Conservation (phyloP, 2,888 invertebrate species). For the Amiota communis region DNA sequence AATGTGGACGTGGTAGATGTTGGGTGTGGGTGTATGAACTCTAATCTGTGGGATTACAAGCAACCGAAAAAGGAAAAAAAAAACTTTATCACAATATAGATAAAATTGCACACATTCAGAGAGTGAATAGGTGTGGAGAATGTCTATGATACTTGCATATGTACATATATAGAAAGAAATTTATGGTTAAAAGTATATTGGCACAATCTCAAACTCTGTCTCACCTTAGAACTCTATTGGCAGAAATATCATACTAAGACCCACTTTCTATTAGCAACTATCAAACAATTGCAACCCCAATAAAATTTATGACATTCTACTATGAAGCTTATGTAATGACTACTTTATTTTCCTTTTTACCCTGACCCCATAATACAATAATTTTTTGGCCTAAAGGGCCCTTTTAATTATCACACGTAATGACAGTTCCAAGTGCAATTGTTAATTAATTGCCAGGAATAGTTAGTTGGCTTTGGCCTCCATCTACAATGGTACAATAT, state of each 20-base stretch:
- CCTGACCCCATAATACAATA: constrained; percentile 20
- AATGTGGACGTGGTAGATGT: neutral
- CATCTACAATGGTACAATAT: too few species aligned
- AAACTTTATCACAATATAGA: neutral
- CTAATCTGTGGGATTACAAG: constrained; percentile 60
- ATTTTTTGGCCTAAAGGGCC: constrained; percentile 36
- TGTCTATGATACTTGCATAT: neutral
- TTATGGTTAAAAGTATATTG: neutral
- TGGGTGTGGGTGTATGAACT: constrained; percentile 34
- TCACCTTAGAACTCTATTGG: constrained; percentile 8
- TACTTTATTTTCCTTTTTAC: constrained; percentile 19
- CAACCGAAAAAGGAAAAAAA: neutral
- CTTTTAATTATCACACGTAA: constrained; percentile 68
- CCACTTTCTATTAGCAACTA: constrained; percentile 25
- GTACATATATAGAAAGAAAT: neutral
- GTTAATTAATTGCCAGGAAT: constrained; percentile 65
- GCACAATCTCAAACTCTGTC: neutral
- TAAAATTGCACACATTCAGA: neutral
- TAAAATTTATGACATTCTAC: constrained; percentile 69
- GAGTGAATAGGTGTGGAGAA: constrained; percentile 29
- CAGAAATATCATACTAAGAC: neutral
- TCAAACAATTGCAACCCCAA: constrained; percentile 30
- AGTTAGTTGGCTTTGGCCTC: constrained; percentile 33
- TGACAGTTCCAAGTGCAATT: constrained; percentile 65
- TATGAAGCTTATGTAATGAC: constrained; percentile 51